Evolutionary conservation across 1,140 invertebrate species (phyloP).

Genomic region (Bombyx mandarina): DNA sequence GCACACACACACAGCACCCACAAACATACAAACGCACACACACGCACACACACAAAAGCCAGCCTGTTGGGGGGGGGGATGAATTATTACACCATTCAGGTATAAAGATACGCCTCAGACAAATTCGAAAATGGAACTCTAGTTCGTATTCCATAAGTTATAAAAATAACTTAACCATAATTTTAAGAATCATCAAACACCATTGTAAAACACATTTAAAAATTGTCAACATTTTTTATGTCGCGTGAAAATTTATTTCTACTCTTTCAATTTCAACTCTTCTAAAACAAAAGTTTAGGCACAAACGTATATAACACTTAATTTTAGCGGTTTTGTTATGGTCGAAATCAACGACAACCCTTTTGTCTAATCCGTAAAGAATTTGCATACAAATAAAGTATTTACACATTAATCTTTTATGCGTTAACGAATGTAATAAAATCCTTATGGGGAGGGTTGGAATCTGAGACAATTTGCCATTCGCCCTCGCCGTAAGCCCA

Average conservation of each 20-base stretch:
- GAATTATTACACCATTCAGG: conserved; percentile 46
- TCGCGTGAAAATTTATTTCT: too few species aligned
- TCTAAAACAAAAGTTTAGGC: too few species aligned
- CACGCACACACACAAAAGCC: too few species aligned
- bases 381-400: conserved; percentile 55
- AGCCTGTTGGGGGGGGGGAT: conserved; percentile 29
- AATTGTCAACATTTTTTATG: not conserved
- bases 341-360: not conserved
- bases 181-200: not conserved
- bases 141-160: not conserved
- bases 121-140: not conserved
- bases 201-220: not conserved
- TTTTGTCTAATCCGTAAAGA: conserved; percentile 23
- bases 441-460: conserved; percentile 40
- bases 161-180: not conserved
- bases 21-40: too few species aligned
- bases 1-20: too few species aligned
- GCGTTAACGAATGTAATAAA: conserved; percentile 68
- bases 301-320: too few species aligned
- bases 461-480: conserved; percentile 66
- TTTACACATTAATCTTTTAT: conserved; percentile 63
- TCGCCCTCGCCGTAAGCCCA: conserved; percentile 58
- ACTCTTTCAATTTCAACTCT: too few species aligned
- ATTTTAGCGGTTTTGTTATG: too few species aligned
- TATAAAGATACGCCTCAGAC: conserved; percentile 25